phyloP scores from a whole-genome alignment of 2,113 vertebrate species.

The Brienomyrus longianalis region DNA sequence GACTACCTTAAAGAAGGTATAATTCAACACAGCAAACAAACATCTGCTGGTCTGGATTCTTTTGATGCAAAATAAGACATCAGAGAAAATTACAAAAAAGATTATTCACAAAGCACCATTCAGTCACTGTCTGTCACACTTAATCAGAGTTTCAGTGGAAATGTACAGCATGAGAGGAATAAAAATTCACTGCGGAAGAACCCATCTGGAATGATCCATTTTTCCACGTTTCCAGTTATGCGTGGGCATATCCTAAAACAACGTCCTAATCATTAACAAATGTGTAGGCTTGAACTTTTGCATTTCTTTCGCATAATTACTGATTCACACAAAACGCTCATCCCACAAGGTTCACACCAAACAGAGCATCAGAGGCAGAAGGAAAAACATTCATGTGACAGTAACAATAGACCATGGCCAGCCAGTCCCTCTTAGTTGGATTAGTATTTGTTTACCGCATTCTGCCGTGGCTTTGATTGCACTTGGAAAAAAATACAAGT shows the following conservation, averaged over 20 bases:
- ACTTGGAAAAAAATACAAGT: background rate
- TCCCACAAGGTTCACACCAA: background rate
- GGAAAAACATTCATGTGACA: background rate
- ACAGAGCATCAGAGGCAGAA: background rate
- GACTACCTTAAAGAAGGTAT: background rate
- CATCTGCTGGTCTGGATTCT: background rate
- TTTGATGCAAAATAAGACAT: background rate
- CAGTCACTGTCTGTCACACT: background rate
- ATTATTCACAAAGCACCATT: background rate
- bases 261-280: background rate
- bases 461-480: background rate
- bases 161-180: background rate
- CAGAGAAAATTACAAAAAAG: background rate
- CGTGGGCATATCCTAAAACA: background rate
- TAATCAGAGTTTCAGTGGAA: constrained; percentile 1
- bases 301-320: background rate
- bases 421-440: background rate
- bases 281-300: background rate
- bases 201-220: background rate
- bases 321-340: background rate
- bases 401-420: background rate
- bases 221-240: background rate
- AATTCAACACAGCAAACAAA: background rate
- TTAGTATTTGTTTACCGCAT: background rate
- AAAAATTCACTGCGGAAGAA: background rate